phyloP scores from a whole-genome alignment of 2,888 invertebrate species.

The Alloscopus bannaensis region DNA sequence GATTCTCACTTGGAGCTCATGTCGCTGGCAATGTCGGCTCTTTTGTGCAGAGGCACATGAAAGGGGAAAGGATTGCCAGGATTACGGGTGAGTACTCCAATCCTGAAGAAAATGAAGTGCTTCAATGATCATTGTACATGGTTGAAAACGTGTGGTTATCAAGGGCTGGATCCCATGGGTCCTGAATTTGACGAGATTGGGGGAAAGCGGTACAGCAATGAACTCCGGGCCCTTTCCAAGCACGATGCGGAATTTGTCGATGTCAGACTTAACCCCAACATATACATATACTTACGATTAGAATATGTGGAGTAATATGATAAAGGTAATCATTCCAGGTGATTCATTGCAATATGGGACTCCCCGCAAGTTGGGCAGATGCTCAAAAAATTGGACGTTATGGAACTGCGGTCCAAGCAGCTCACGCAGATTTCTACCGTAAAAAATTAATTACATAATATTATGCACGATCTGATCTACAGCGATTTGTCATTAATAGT shows the following conservation, averaged over 20 bases:
- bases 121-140: no score
- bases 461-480: no score
- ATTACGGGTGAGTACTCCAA: no score
- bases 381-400: not conserved
- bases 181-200: constrained; percentile 27
- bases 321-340: constrained; percentile 13
- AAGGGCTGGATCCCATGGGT: constrained; percentile 30
- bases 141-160: no score
- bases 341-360: constrained; percentile 38
- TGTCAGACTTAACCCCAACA: no score
- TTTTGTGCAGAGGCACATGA: not conserved
- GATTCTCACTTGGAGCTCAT: constrained; percentile 28
- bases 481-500: no score
- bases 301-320: not conserved
- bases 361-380: not conserved
- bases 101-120: no score
- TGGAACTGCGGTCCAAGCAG: constrained; percentile 21
- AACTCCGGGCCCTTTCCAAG: not conserved
- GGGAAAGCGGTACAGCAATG: not conserved
- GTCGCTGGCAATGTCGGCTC: constrained; percentile 11
- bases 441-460: not conserved
- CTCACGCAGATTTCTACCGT: constrained; percentile 42
- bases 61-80: not conserved
- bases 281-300: not conserved
- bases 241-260: constrained; percentile 31